Conservation (phyloP, 2,888 invertebrate genomes). For the Hartigia nigra region DNA sequence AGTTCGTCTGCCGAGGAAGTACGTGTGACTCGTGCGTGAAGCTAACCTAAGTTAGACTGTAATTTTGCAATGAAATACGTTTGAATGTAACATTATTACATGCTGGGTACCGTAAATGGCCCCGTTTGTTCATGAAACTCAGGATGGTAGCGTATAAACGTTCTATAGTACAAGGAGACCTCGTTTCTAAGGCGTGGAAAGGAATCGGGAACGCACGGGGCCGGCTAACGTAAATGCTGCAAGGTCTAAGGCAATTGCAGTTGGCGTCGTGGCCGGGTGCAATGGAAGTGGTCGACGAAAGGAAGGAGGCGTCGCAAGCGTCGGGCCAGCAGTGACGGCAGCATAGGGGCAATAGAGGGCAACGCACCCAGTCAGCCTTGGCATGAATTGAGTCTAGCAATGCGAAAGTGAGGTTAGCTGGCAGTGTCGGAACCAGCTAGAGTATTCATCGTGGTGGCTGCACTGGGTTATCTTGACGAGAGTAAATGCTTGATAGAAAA, state of each 20-base stretch:
- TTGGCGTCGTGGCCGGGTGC: conserved; percentile 43
- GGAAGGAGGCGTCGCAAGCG: conserved; percentile 24
- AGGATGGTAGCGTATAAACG: neutral
- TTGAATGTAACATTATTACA: neutral
- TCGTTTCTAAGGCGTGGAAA: neutral
- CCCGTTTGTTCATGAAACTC: neutral
- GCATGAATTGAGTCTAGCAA: conserved; percentile 67
- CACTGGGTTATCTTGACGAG: neutral
- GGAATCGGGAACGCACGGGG: conserved; percentile 57
- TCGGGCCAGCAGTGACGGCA: conserved; percentile 43
- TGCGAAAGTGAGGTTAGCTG: conserved; percentile 63
- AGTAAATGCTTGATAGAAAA: conserved; percentile 4
- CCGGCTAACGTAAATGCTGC: conserved; percentile 45
- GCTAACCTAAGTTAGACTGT: neutral
- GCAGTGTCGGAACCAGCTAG: conserved; percentile 47
- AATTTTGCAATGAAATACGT: neutral
- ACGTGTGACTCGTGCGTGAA: too few relatives aligned
- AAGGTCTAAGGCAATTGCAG: conserved; percentile 60
- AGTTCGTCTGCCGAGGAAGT: neutral
- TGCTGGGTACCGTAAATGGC: neutral
- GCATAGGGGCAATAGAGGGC: conserved; percentile 65
- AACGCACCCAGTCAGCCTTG: conserved; percentile 67
- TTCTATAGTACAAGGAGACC: neutral
- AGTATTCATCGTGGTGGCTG: conserved; percentile 6
- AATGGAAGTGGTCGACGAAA: conserved; percentile 38